A percentile compares a stretch with the other conserved stretches of the same genome.
Evolutionary conservation across 2,113 vertebrate genomes (phyloP).

Genomic region (Ciconia boyciana): DNA sequence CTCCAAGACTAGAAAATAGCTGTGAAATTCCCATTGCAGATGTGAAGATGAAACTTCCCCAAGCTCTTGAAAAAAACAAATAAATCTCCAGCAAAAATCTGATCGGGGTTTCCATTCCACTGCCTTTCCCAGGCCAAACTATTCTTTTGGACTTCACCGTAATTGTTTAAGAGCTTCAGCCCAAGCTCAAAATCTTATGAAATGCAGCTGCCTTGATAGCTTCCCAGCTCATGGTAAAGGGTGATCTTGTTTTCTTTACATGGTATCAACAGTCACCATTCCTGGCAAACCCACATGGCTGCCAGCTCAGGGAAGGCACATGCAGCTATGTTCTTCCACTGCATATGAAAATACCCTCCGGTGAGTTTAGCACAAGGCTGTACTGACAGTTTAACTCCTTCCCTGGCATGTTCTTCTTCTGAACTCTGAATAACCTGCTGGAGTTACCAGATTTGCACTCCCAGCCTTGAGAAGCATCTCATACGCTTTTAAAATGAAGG

Average conservation of each 20-base stretch:
- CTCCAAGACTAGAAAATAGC: background rate
- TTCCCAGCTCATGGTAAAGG: background rate
- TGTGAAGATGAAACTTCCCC: background rate
- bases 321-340: background rate
- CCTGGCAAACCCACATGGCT: background rate
- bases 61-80: background rate
- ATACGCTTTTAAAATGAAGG: accelerated
- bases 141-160: background rate
- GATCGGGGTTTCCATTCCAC: background rate
- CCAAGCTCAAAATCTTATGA: background rate
- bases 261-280: background rate
- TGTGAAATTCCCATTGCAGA: background rate
- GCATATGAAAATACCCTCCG: background rate
- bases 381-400: background rate
- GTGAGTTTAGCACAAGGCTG: background rate
- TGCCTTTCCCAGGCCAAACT: background rate
- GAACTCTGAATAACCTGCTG: background rate
- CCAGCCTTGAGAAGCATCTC: background rate
- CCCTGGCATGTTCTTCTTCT: background rate
- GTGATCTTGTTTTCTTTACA: background rate
- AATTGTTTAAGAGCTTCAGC: background rate
- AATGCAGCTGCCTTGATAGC: background rate
- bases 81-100: background rate
- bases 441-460: background rate
- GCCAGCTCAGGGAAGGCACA: background rate